A percentile compares a stretch with the other conserved stretches of the same genome.
Conservation (phyloP, 1,140 invertebrate genomes). For the Vanessa tameamea region DNA sequence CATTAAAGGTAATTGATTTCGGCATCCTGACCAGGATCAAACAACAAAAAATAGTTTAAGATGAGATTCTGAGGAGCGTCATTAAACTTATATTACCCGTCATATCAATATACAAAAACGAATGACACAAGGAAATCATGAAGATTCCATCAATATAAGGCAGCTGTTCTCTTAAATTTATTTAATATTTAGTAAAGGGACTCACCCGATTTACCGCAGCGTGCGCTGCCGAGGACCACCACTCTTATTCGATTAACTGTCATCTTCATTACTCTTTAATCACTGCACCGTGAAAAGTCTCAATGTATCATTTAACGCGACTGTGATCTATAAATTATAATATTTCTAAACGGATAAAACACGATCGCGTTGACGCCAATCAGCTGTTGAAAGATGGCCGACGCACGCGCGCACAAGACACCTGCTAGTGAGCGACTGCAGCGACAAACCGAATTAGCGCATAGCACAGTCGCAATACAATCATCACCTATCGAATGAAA, state of each 20-base stretch:
- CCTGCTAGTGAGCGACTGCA: conserved; percentile 75
- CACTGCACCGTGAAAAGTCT: conserved; percentile 56
- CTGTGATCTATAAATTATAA: conserved; percentile 19
- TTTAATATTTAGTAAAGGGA: conserved; percentile 15
- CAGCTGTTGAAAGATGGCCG: conserved; percentile 62
- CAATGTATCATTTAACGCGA: conserved; percentile 50
- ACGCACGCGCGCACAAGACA: conserved; percentile 73
- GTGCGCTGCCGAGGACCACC: conserved; percentile 85
- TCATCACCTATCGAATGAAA: conserved; percentile 46
- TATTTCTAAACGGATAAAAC: conserved; percentile 33
- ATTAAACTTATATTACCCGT: conserved; percentile 35
- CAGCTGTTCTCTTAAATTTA: conserved; percentile 24
- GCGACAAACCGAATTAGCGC: conserved; percentile 68
- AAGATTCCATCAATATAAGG: conserved; percentile 17
- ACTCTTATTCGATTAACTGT: conserved; percentile 85
- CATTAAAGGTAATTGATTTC: conserved; percentile 71
- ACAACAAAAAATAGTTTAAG: conserved; percentile 39
- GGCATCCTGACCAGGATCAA: conserved; percentile 34
- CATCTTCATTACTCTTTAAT: conserved; percentile 71
- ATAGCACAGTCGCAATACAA: conserved; percentile 55
- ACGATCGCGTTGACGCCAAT: conserved; percentile 58
- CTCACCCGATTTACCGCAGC: conserved; percentile 85
- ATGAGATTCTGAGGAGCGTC: conserved; percentile 21
- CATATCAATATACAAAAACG: conserved; percentile 36
- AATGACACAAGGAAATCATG: conserved; percentile 33